Percentiles rank a stretch among this genome's conserved stretches.
These are phyloP conservation scores for Muscidifurax raptorellus DNA, from an alignment of 1,140 invertebrate genomes.

Conservation along the genomic window DNA sequence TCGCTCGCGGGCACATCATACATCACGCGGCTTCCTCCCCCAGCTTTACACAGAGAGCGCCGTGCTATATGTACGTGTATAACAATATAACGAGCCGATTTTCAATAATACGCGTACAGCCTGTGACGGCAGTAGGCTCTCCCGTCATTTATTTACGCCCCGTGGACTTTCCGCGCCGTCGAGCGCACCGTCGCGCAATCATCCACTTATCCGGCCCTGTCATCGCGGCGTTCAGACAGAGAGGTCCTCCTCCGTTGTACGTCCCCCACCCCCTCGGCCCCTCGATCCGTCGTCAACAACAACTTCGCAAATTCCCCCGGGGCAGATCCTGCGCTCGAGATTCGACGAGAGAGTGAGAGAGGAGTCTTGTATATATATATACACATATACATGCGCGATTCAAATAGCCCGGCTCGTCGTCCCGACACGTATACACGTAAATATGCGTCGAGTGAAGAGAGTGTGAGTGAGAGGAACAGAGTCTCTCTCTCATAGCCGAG, in stretches of 20 bases:
- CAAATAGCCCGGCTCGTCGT: background rate
- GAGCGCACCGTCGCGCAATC: constrained; percentile 14
- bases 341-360: background rate
- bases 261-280: background rate
- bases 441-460: background rate
- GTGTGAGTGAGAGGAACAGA: background rate
- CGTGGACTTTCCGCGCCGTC: constrained; percentile 23
- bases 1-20: background rate
- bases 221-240: constrained; percentile 1
- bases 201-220: constrained; percentile 27
- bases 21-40: background rate
- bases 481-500: background rate
- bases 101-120: constrained; percentile 15
- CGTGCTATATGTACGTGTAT: background rate
- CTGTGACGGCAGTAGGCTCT: background rate
- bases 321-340: constrained; percentile 14
- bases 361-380: background rate
- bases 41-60: background rate
- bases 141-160: constrained; percentile 20
- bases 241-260: background rate
- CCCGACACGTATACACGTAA: background rate
- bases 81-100: constrained; percentile 20
- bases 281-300: constrained; percentile 16
- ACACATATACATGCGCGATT: background rate
- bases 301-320: constrained; percentile 6